phyloP scores from a whole-genome alignment of 2,113 vertebrate genomes.

The Trematocara variabile region DNA sequence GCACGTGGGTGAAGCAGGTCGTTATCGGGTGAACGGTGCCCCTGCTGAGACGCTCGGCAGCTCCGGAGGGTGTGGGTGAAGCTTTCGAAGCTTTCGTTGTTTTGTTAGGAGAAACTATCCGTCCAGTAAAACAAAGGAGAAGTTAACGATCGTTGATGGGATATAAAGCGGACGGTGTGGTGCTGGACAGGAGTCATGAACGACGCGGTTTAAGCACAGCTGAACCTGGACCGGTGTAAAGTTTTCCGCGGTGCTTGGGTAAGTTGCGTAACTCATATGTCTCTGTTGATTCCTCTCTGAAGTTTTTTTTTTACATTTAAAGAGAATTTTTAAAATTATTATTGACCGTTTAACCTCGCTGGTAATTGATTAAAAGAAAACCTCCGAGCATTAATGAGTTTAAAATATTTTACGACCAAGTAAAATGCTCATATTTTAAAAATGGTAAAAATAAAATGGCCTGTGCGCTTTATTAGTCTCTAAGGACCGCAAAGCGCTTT shows the following conservation, averaged over 20 bases:
- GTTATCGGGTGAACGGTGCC: neutral
- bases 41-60: neutral
- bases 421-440: neutral
- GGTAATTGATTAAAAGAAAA: neutral
- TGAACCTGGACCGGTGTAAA: neutral
- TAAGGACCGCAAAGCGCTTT: no score
- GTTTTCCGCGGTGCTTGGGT: neutral
- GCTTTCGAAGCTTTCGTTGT: neutral
- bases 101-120: neutral
- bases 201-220: neutral
- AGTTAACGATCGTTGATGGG: neutral
- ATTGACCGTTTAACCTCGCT: neutral
- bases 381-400: neutral
- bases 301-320: neutral
- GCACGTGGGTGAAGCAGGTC: neutral
- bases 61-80: neutral
- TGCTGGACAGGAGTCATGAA: neutral
- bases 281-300: neutral
- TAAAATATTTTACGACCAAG: neutral
- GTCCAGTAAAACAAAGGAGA: neutral
- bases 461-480: no score
- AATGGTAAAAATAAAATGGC: no score
- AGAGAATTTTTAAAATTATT: rapidly evolving
- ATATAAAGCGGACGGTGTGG: neutral
- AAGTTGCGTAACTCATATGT: neutral